Base-by-base conservation (phyloP, 2,888 invertebrate species). In the Drosophila flavopinicola region DNA sequence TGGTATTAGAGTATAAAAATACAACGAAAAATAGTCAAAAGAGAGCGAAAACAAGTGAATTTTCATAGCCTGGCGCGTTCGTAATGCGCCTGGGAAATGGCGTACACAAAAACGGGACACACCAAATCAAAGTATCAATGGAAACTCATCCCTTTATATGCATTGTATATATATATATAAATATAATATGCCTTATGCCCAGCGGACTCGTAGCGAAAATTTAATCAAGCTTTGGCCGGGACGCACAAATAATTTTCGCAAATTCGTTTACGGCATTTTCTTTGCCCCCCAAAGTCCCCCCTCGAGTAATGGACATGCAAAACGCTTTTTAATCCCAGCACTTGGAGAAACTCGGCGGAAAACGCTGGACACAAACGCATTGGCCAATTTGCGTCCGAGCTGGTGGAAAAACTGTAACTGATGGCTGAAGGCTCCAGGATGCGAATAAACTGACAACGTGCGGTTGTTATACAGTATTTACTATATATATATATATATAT, bases 241-340 rank as follows among this genome's bases (percentile, higher is more conserved):
- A 38, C 70, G 70, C 59, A 58, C 66, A 78, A 79, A 83, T 78
- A 79, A 79, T 79, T 79, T 79, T 79, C 66, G 54, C 76, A 79
- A 79, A 79, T 83, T 82, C 83, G 73, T 68, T 82, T 82, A 79
- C 67, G 79, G 73, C 73, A 64, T 78, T 79, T 82, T 52, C 66
- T 45, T 70, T 64, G 38, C 60, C 61, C 25, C 37, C 27, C 17
- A 7, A 4, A 27, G 6, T 25, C 9, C 42, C 32, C 44, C 17
- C 41, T 39, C 6, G 38, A 35, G 48, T 72, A 72, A 72, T 61
- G 66, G 78, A 68, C 79, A 79, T 79, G 79, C 79, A 79, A 79
- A 79, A 71, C 79, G 79, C 66, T 79, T 79, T 79, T 79, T 79
- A 79, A 79, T 79, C 79, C 79, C 66, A 53, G 53, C 52, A 64